A percentile compares a stretch with the other conserved stretches of the same genome.
These are phyloP conservation scores for Metopolophium dirhodum DNA, from an alignment of 1,140 invertebrate genomes.

Conservation along the genomic window DNA sequence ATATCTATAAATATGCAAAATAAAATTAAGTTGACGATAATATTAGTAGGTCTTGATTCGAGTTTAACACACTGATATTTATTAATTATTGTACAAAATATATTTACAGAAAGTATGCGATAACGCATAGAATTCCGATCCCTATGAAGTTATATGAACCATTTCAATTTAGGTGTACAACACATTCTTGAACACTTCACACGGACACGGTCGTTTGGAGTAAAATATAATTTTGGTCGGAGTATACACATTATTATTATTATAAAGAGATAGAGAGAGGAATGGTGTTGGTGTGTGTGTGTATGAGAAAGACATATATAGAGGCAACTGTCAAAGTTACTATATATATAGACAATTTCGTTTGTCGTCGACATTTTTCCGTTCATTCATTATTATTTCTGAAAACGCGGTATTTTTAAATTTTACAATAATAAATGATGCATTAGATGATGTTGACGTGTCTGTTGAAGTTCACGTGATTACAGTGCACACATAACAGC, in stretches of 20 bases:
- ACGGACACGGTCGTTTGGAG: neutral
- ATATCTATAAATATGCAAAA: neutral
- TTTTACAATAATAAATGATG: conserved; percentile 2
- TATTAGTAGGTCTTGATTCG: neutral
- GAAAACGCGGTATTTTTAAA: neutral
- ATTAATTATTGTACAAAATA: neutral
- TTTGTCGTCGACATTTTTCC: neutral
- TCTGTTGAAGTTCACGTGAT: conserved; percentile 7
- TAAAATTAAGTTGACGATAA: neutral
- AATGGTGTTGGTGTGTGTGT: fast-evolving
- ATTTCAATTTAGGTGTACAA: neutral
- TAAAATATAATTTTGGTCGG: neutral
- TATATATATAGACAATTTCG: neutral
- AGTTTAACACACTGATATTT: neutral
- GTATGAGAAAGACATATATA: no score
- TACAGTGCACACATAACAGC: neutral
- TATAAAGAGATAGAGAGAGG: neutral
- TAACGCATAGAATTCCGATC: neutral
- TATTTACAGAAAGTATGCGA: neutral
- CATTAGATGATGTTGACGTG: neutral
- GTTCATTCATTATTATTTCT: neutral
- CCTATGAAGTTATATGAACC: neutral
- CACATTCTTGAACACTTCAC: neutral
- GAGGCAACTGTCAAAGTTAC: neutral
- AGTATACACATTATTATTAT: neutral